Conservation (phyloP, 2,113 vertebrate genomes). For the Lepisosteus oculatus region DNA sequence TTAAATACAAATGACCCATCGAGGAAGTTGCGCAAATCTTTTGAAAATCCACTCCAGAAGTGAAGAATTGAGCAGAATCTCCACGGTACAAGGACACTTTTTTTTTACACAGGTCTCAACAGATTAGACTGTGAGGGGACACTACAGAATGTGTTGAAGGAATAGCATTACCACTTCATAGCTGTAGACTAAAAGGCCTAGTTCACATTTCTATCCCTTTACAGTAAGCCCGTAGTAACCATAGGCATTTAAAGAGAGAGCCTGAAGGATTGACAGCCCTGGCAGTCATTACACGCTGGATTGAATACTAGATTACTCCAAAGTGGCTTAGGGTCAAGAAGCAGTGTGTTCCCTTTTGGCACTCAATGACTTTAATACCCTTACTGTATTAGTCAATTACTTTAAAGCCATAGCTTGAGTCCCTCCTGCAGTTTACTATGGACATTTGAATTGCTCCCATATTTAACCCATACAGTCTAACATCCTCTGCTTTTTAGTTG, state of each 20-base stretch:
- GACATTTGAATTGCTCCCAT: conserved; percentile 82
- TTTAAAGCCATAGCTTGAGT: conserved; percentile 85
- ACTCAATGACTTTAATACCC: conserved; percentile 99
- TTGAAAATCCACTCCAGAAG: conserved; percentile 63
- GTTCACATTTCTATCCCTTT: conserved; percentile 74
- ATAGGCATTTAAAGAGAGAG: conserved; percentile 84
- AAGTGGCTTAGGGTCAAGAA: conserved; percentile 99
- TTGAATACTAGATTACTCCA: conserved; percentile 99
- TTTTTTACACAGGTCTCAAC: conserved; percentile 78
- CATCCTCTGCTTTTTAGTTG: conserved; percentile 70
- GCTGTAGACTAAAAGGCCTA: conserved; percentile 74
- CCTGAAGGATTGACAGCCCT: conserved; percentile 96
- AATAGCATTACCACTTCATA: conserved; percentile 80
- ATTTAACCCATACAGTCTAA: conserved; percentile 70
- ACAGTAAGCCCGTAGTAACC: conserved; percentile 81
- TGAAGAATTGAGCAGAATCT: conserved; percentile 73
- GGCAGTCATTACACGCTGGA: conserved; percentile 99
- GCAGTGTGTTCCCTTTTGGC: conserved; percentile 98
- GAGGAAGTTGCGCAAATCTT: conserved; percentile 5
- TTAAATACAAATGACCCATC: conserved; percentile 58
- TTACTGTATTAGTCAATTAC: conserved; percentile 99
- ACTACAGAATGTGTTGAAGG: conserved; percentile 75
- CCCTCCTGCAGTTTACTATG: conserved; percentile 77
- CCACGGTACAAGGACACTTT: conserved; percentile 70
- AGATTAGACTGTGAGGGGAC: conserved; percentile 76